These are phyloP conservation scores for Pipistrellus nathusii DNA, from an alignment of 2,797 vertebrate genomes.

Conservation along the genomic window DNA sequence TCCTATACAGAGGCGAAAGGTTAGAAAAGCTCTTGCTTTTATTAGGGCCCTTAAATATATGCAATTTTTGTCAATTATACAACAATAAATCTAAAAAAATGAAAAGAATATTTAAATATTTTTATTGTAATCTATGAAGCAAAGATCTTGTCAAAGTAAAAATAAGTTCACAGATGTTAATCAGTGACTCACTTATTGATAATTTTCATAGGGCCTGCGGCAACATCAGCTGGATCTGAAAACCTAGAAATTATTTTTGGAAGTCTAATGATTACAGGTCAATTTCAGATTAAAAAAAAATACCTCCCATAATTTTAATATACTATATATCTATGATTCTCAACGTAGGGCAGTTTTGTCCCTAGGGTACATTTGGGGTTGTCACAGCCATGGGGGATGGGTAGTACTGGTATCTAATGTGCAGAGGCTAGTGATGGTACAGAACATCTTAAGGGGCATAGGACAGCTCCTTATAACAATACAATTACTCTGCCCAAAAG, in stretches of 20 bases:
- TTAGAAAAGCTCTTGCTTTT: not conserved
- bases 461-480: not conserved
- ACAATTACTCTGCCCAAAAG: not conserved
- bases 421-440: not conserved
- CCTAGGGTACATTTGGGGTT: not conserved
- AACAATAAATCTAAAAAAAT: not conserved
- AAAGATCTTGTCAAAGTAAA: slow-evolving; percentile 31
- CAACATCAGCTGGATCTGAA: not conserved
- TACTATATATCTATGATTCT: not conserved
- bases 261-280: not conserved
- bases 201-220: not conserved
- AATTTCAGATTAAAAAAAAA: not conserved
- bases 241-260: not conserved
- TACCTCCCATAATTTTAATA: not conserved
- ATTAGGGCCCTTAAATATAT: not conserved
- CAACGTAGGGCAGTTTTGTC: not conserved
- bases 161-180: not conserved
- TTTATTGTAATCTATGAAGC: not conserved
- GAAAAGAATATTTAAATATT: not conserved
- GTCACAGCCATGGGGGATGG: not conserved
- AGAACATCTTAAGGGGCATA: not conserved
- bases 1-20: not conserved
- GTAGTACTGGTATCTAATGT: not conserved
- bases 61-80: not conserved
- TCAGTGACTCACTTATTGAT: not conserved